phyloP scores from a whole-genome alignment of 1,140 invertebrate genomes.

The Atta cephalotes region DNA sequence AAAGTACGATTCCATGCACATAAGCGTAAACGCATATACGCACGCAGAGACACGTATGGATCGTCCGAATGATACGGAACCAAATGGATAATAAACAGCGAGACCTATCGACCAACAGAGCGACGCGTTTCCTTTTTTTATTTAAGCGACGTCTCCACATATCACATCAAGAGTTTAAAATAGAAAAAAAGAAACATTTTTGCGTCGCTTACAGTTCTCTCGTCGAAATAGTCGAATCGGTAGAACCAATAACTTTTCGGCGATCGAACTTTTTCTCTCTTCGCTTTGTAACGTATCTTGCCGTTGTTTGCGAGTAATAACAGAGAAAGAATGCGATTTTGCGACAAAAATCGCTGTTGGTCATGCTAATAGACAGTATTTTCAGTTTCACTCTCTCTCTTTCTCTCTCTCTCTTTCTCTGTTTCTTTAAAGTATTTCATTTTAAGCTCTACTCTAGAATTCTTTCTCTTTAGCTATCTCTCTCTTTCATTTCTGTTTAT shows the following conservation, averaged over 20 bases:
- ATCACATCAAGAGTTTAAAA: constrained; percentile 74
- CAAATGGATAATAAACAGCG: constrained; percentile 42
- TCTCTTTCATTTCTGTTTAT: constrained; percentile 27
- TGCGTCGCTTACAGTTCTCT: constrained; percentile 53
- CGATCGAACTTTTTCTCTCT: constrained; percentile 57
- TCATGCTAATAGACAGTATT: constrained; percentile 66
- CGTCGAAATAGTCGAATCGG: constrained; percentile 22
- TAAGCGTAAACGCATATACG: not conserved
- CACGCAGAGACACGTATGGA: not conserved
- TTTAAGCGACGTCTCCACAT: constrained; percentile 72
- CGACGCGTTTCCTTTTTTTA: constrained; percentile 63
- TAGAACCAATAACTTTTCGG: constrained; percentile 33
- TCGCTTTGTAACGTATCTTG: constrained; percentile 50
- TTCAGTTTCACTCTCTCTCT: constrained; percentile 20
- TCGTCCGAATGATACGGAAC: constrained; percentile 36
- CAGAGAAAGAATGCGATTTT: not conserved
- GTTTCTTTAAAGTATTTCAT: constrained; percentile 35
- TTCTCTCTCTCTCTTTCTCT: not conserved
- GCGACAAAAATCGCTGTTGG: constrained; percentile 19
- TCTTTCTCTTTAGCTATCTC: constrained; percentile 49
- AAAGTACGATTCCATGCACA: constrained; percentile 13
- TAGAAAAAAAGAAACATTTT: constrained; percentile 50
- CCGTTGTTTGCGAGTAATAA: not conserved
- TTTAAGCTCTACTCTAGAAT: constrained; percentile 11
- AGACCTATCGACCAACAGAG: constrained; percentile 76